phyloP scores from a whole-genome alignment of 2,797 vertebrate genomes.

The Margarornis squamiger region DNA sequence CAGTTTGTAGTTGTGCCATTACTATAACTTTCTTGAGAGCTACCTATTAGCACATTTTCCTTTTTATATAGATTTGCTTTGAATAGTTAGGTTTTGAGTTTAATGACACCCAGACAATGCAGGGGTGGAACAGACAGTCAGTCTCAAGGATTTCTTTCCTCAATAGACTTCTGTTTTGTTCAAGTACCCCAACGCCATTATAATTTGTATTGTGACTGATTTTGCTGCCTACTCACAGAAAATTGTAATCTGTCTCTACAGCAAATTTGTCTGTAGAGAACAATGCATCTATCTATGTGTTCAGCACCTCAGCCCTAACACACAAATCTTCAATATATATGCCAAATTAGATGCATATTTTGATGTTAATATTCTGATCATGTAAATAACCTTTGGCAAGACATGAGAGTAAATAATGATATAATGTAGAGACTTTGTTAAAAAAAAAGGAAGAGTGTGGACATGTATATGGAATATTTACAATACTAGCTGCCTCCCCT shows the following conservation, averaged over 20 bases:
- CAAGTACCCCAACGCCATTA: neutral
- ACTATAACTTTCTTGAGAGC: neutral
- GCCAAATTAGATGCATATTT: neutral
- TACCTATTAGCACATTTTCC: neutral
- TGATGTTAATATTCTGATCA: neutral
- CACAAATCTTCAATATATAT: neutral
- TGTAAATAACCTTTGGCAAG: neutral
- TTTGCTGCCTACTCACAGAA: neutral
- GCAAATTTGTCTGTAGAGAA: neutral
- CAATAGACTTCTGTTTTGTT: neutral
- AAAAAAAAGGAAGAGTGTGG: neutral
- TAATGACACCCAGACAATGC: neutral
- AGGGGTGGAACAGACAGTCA: rapidly evolving
- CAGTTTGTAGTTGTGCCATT: neutral
- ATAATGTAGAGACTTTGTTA: neutral
- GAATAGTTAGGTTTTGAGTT: neutral
- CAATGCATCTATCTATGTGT: neutral
- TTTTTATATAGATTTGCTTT: neutral
- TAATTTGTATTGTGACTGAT: neutral
- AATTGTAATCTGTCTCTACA: neutral
- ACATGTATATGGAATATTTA: neutral
- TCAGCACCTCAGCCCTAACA: neutral
- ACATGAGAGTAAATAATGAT: neutral
- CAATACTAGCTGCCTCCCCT: neutral
- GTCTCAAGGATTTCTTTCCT: neutral